Evolutionary conservation across 2,797 vertebrate species (phyloP).

Genomic region (Rousettus madagascariensis): DNA sequence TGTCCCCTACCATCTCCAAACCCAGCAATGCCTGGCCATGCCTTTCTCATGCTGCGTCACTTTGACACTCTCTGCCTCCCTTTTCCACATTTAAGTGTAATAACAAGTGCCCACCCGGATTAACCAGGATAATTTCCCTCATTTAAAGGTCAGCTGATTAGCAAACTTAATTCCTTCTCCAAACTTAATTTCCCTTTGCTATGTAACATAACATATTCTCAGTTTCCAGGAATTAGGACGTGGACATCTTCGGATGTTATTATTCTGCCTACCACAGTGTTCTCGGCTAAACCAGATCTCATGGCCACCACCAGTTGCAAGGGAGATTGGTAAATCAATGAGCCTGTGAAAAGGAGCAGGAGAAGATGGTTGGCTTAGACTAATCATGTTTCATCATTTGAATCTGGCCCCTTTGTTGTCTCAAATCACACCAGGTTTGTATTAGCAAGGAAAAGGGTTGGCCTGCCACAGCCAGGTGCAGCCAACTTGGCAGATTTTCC

Average conservation of each 20-base stretch:
- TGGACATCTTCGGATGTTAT: not conserved
- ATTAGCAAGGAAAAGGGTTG: not conserved
- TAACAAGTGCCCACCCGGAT: not conserved
- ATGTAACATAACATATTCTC: not conserved
- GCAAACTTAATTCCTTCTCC: not conserved
- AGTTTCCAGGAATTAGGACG: not conserved
- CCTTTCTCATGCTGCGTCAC: not conserved
- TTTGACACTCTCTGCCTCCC: not conserved
- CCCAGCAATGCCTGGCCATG: not conserved
- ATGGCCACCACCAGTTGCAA: no score
- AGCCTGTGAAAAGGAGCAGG: not conserved
- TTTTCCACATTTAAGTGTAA: not conserved
- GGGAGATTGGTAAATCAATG: not conserved
- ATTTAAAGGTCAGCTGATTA: not conserved
- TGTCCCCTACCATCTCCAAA: not conserved
- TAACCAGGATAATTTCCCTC: not conserved
- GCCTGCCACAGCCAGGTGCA: no score
- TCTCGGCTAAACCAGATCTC: not conserved
- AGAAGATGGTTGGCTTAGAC: not conserved
- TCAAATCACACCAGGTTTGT: not conserved
- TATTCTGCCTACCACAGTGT: not conserved
- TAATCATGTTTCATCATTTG: not conserved
- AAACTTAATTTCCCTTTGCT: not conserved
- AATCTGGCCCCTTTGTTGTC: not conserved
- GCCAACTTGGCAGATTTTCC: not conserved